Base-by-base conservation (phyloP, 2,113 vertebrate species). In the Dolichallabes microphthalmus region DNA sequence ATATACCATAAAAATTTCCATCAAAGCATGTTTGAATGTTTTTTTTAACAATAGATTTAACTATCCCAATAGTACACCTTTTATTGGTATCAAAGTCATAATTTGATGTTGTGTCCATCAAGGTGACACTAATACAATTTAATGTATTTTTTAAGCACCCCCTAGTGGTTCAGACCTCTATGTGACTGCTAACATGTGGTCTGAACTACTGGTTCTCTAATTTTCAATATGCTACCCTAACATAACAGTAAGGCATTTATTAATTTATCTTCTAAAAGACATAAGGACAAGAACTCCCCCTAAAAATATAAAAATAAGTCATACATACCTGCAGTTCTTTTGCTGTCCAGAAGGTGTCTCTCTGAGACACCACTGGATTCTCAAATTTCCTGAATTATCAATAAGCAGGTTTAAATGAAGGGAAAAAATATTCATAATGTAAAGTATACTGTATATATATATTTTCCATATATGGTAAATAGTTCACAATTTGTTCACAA, bases 311-410 rank as follows among this genome's bases (percentile, higher is more conserved):
- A 45, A 45, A 45, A 45, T 8, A 39, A 35, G 4, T 39, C 5
- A 45, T 2, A n/a, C 13, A 15, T 74, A 32, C 14, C 39, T 75
- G n/a, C 35, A 69, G 50, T 68, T 32, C 39, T 52, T 30, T 64
- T 63, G 57, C n/a, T 63, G 66, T 71, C 66, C 81, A 39, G 66
- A 39, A 4, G 71, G 73, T 61, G 55, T 39, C 71, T 53, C n/a
- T 52, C 4, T 76, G 14, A 73, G 13, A 58, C 53, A 19, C 22
- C 27, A 19, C n/a, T 15, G 64, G 30, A 57, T 82, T 39, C 32
- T 71, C 32, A 39, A 11, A 8, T 71, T 7, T 19, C 4, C 19
- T 39, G 32, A 19, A 71, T 20, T 20, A 17, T 20, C 68, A 30
- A 30, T 13, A 66, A 66, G 12, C 63, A 66, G 63, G 63, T 14